Percentiles rank a stretch among this genome's conserved stretches.
These are phyloP conservation scores for Catamblyrhynchus diadema DNA, from an alignment of 2,797 vertebrate genomes.

Conservation along the genomic window DNA sequence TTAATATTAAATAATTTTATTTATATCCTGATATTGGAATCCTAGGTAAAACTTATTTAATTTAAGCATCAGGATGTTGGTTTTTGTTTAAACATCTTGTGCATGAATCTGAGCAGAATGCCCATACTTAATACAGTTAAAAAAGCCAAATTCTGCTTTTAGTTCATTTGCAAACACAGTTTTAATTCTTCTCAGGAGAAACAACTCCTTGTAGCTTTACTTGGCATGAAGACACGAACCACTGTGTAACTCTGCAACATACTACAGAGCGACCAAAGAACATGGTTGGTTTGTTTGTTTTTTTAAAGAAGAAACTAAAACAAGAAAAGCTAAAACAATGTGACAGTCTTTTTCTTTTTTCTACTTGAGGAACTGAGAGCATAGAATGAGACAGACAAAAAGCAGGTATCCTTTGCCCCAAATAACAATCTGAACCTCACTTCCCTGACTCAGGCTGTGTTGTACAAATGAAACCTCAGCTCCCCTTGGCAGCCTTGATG, in stretches of 20 bases:
- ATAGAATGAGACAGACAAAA: not conserved
- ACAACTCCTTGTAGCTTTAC: not conserved
- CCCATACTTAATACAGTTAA: not conserved
- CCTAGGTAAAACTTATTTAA: not conserved
- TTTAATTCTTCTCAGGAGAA: constrained; percentile 4
- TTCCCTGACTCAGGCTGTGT: not conserved
- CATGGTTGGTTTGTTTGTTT: not conserved
- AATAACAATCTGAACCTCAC: not conserved
- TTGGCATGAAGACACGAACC: not conserved
- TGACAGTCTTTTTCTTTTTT: not conserved
- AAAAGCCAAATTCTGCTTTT: constrained; percentile 19
- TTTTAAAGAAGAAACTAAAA: not conserved
- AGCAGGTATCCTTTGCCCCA: not conserved
- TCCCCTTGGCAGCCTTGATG: not conserved
- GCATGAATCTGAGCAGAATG: not conserved
- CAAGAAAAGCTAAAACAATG: not conserved
- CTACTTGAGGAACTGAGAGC: not conserved
- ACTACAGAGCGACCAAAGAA: not conserved
- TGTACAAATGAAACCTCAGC: not conserved
- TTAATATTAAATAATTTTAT: not conserved
- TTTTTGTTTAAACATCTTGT: not conserved
- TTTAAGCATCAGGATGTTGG: not conserved
- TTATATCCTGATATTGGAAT: not conserved
- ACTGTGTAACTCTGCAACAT: not conserved
- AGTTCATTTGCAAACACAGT: not conserved